Evolutionary conservation across 2,113 vertebrate genomes (phyloP).

Genomic region (Ibidorhyncha struthersii): DNA sequence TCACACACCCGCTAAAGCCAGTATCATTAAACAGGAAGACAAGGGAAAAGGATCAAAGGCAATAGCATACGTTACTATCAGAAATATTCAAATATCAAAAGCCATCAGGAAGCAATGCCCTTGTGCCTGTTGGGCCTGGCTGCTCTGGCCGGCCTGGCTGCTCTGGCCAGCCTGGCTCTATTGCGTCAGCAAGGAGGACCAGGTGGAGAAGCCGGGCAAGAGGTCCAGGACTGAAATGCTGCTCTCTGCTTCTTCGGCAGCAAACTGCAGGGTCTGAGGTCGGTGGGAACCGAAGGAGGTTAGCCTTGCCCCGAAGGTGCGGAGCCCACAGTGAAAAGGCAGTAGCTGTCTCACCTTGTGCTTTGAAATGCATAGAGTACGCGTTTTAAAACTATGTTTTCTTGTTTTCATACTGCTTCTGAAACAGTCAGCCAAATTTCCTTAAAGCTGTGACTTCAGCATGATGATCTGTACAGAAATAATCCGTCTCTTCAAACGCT

Average conservation of each 20-base stretch:
- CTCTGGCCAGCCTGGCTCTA: neutral
- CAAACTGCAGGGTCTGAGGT: neutral
- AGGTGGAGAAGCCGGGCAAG: neutral
- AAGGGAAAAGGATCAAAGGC: neutral
- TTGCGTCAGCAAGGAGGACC: neutral
- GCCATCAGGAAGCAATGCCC: neutral
- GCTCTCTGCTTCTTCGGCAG: neutral
- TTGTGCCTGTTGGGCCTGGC: fast-evolving
- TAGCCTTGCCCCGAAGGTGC: neutral
- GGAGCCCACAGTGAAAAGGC: neutral
- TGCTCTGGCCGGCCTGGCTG: too few relatives aligned
- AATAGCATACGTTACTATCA: fast-evolving
- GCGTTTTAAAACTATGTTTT: neutral
- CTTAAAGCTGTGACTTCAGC: neutral
- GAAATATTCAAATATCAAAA: neutral
- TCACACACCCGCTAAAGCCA: too few relatives aligned
- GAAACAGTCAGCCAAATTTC: neutral
- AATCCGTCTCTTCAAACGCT: neutral
- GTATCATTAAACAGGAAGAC: neutral
- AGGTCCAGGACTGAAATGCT: fast-evolving
- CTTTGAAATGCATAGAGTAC: neutral
- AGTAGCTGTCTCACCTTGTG: neutral
- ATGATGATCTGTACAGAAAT: neutral
- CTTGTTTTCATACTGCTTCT: neutral
- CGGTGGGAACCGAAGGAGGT: fast-evolving